Evolutionary conservation across 2,888 invertebrate genomes (phyloP).

Genomic region (Pedicia rivosa): DNA sequence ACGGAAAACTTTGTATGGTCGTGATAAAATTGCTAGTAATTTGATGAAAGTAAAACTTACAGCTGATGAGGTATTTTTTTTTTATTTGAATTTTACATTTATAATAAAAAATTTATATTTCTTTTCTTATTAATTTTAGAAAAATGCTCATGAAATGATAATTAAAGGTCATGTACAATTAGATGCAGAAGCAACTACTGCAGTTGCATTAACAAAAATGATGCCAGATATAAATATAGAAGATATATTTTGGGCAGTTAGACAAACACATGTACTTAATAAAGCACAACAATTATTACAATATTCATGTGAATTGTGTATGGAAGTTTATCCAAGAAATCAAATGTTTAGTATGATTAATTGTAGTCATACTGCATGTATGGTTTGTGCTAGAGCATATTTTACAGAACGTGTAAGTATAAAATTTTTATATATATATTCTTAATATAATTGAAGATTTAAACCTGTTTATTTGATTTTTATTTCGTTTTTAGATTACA

Average conservation of each 20-base stretch:
- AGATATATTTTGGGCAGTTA: slow-evolving; percentile 69
- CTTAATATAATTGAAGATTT: no score
- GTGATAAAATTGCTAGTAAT: no score
- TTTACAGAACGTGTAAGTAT: slow-evolving; percentile 86
- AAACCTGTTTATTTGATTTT: no score
- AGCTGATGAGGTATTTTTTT: no score
- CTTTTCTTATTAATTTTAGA: no score
- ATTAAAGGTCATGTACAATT: slow-evolving; percentile 64
- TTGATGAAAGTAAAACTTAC: no score
- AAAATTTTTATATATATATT: no score
- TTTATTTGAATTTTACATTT: no score
- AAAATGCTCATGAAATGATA: slow-evolving; percentile 60
- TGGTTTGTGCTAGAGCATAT: slow-evolving; percentile 75
- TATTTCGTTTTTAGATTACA: no score
- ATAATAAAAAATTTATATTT: no score
- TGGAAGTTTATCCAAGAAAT: slow-evolving; percentile 68
- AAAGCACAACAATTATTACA: slow-evolving; percentile 70
- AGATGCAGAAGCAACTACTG: slow-evolving; percentile 76
- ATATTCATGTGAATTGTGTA: slow-evolving; percentile 86
- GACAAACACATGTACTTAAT: slow-evolving; percentile 63
- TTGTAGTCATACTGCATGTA: slow-evolving; percentile 78
- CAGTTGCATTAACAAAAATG: slow-evolving; percentile 64
- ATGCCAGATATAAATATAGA: slow-evolving; percentile 65
- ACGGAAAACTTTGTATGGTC: no score
- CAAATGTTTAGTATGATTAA: slow-evolving; percentile 84